Conservation (phyloP, 2,888 invertebrate species). For the Pocota personata region DNA sequence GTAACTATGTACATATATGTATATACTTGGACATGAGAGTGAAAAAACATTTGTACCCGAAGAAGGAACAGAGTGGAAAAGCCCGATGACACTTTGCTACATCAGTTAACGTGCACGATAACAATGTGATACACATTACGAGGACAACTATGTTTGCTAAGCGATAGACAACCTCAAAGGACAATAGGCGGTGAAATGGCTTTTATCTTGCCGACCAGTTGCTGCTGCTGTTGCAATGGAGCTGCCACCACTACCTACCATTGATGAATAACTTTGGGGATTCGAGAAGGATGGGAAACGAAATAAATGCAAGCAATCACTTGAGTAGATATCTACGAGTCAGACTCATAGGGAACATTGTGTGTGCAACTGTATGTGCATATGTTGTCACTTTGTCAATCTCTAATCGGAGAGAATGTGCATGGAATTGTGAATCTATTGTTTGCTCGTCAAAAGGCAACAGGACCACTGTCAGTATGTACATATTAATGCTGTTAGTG, state of each 20-base stretch:
- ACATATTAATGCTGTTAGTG: too few relatives aligned
- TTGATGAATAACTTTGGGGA: conserved; percentile 11
- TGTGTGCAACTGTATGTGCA: not conserved
- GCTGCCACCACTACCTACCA: not conserved
- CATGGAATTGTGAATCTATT: too few relatives aligned
- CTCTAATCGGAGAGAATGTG: not conserved
- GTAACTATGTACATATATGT: conserved; percentile 8
- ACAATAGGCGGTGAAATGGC: conserved; percentile 49
- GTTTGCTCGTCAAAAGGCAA: too few relatives aligned
- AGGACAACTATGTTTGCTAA: conserved; percentile 37
- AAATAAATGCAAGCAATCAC: not conserved
- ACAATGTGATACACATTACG: conserved; percentile 55
- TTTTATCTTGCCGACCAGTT: conserved; percentile 28
- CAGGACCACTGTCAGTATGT: too few relatives aligned
- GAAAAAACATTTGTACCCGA: conserved; percentile 4
- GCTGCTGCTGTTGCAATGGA: not conserved
- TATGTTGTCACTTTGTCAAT: not conserved
- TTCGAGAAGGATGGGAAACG: not conserved
- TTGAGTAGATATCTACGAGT: too few relatives aligned
- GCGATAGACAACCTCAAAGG: conserved; percentile 33
- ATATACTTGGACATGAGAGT: conserved; percentile 1
- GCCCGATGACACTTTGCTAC: conserved; percentile 35
- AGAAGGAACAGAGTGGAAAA: not conserved
- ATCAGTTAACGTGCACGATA: conserved; percentile 46
- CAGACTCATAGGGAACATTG: too few relatives aligned